Evolutionary conservation across 92 coral and sea anemone genomes (phyloP), one percentile per base, ranked within the genome.

Genomic region (Parazoanthus darwini): DNA sequence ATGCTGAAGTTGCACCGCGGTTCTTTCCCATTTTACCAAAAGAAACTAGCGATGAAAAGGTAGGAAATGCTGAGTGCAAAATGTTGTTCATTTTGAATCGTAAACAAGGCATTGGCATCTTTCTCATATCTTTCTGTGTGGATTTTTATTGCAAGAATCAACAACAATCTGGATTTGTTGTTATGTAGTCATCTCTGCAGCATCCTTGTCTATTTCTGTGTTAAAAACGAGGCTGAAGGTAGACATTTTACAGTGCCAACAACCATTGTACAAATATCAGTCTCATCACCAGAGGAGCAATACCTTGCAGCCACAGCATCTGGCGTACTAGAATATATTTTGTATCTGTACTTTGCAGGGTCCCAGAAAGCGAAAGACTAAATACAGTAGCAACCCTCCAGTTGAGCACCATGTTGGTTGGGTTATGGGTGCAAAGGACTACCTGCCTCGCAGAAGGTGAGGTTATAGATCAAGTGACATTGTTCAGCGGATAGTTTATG

Each of bases 371-470:
- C 90, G 99, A 29, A 97, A 97, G 85, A 97, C 99, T 25, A 97
- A 97, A 78, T 97, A 97, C 68, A 89, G 99, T 54, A 94, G 94
- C 79, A 97, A 97, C 78, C 99, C 99, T 6, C 99, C 99, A 18
- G 99, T 97, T 3, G 99, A 97, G 82, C 96, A 96, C 37, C 99
- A 97, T 75, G 95, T 97, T 68, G 99, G 99, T 18, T 97, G 99
- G 99, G 82, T 97, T 46, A 97, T 97, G 99, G 94, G 97, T 4
- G 82, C 91, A 56, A 95, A 72, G 79, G 96, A 96, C 42, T 93
- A 88, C 74, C 91, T 94, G 46, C 94, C 96, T n/a, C 92, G 91
- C 37, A 92, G 96, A 82, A 95, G 98, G 98, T 93, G 65, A 59
- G 16, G 33, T 48, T 48, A 48, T 48, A 48, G 51, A 48, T 8